phyloP scores from a whole-genome alignment of 2,888 invertebrate genomes.

The Caenorhabditis panamensis region DNA sequence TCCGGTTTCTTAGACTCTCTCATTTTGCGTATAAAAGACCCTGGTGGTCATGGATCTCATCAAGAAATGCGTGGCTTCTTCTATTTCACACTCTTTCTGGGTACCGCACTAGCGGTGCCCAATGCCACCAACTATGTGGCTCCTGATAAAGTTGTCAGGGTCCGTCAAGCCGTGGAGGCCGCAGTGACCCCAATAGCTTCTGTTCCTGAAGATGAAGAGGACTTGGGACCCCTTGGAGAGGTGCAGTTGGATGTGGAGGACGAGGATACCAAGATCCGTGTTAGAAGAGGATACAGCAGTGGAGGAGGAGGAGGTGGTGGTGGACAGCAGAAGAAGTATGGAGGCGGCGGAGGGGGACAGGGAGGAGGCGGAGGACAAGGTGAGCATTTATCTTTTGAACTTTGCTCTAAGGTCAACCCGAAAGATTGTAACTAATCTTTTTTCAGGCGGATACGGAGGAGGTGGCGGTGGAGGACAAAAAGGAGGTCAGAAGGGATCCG shows the following conservation, averaged over 20 bases:
- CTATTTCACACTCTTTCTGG: neutral
- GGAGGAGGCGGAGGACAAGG: too few species aligned
- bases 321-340: neutral
- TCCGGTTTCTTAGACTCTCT: conserved; percentile 29
- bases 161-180: conserved; percentile 5
- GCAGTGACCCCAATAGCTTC: neutral
- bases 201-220: conserved; percentile 4
- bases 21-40: conserved; percentile 25
- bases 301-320: neutral
- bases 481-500: too few species aligned
- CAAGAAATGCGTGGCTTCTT: conserved; percentile 8
- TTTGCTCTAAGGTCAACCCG: too few species aligned
- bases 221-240: conserved; percentile 33
- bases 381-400: too few species aligned
- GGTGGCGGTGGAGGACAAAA: too few species aligned
- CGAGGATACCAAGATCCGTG: conserved; percentile 35
- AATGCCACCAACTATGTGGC: conserved; percentile 19
- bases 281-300: conserved; percentile 28
- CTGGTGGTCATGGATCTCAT: conserved; percentile 5
- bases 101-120: conserved; percentile 6
- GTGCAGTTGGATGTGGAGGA: conserved; percentile 47
- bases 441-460: too few species aligned
- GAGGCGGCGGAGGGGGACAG: conserved; percentile 6
- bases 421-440: neutral
- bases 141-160: conserved; percentile 4